phyloP scores from a whole-genome alignment of 2,888 invertebrate species.

The Calliscelio sp. region DNA sequence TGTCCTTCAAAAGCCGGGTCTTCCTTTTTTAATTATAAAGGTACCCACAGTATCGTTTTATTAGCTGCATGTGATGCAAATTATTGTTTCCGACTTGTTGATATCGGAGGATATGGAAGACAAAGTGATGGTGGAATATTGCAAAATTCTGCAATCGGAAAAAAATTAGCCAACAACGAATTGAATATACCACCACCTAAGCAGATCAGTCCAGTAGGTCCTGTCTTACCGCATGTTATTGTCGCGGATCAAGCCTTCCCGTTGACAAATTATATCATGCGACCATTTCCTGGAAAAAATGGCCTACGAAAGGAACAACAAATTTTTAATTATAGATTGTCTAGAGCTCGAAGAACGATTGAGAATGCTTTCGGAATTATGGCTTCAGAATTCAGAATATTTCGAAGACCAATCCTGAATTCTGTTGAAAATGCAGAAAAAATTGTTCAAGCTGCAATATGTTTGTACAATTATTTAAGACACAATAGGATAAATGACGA shows the following conservation, averaged over 20 bases:
- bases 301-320: neutral
- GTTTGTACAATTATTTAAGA: slow-evolving; percentile 3
- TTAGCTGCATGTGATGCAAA: slow-evolving; percentile 17
- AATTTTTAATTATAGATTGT: neutral
- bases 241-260: slow-evolving; percentile 26
- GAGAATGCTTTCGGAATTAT: neutral
- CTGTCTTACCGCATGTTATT: neutral
- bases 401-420: slow-evolving; percentile 1
- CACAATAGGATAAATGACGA: neutral
- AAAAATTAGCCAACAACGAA: neutral
- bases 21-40: slow-evolving; percentile 16
- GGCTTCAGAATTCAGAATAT: neutral
- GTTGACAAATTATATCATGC: neutral
- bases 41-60: slow-evolving; percentile 5
- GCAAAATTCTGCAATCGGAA: neutral
- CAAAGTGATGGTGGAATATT: slow-evolving; percentile 23
- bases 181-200: slow-evolving; percentile 4
- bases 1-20: slow-evolving; percentile 17
- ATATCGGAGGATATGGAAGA: slow-evolving; percentile 13
- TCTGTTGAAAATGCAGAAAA: slow-evolving; percentile 3
- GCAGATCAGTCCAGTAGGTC: neutral
- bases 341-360: neutral
- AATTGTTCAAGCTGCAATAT: neutral
- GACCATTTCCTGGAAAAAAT: slow-evolving; percentile 24
- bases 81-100: neutral